Evolutionary conservation across 2,888 invertebrate species (phyloP).

Genomic region (Dryadula phaetusa): DNA sequence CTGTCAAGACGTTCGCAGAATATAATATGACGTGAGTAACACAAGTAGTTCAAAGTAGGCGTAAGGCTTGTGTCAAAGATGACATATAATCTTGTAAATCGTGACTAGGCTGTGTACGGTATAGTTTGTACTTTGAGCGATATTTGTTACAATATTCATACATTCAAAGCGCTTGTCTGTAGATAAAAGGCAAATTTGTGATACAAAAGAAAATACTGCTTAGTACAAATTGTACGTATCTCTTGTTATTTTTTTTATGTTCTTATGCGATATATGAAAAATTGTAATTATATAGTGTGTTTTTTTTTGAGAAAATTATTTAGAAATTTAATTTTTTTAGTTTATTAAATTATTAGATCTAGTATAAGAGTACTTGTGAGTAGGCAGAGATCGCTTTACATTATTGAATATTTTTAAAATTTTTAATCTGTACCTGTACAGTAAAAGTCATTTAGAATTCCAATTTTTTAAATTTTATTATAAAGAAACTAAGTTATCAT

Average conservation of each 20-base stretch:
- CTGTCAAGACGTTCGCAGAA: not conserved
- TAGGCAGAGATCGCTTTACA: no score
- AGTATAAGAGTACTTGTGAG: no score
- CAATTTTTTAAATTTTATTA: no score
- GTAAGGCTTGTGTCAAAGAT: not conserved
- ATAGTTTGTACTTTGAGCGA: slow-evolving; percentile 7
- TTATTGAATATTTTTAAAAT: no score
- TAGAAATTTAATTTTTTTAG: no score
- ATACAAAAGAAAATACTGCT: not conserved
- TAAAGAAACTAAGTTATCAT: no score
- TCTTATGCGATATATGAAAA: not conserved
- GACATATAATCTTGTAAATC: slow-evolving; percentile 5
- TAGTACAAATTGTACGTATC: not conserved
- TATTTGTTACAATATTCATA: slow-evolving; percentile 12
- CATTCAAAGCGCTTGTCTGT: slow-evolving; percentile 7
- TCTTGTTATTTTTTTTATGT: not conserved
- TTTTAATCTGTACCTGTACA: no score
- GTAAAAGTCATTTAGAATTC: no score
- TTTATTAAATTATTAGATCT: no score
- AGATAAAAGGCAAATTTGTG: slow-evolving; percentile 4
- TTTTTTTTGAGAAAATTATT: no score
- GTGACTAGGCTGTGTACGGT: slow-evolving; percentile 7
- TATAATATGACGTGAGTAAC: not conserved
- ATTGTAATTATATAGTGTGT: no score
- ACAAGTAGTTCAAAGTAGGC: not conserved